A percentile compares a stretch with the other conserved stretches of the same genome.
Conservation (phyloP, 2,797 vertebrate species). For the Chrysocyon brachyurus region DNA sequence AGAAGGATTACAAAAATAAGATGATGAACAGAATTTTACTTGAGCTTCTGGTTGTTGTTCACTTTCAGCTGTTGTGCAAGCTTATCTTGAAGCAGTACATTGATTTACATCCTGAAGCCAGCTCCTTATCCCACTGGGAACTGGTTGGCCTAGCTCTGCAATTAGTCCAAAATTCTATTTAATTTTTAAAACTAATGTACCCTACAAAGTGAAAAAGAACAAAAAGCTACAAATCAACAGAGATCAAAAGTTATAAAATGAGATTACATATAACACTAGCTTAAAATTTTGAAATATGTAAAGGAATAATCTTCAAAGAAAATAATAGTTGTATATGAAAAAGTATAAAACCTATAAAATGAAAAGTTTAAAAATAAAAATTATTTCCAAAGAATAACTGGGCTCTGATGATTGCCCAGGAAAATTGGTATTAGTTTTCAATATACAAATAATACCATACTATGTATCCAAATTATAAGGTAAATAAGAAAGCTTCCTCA, state of each 20-base stretch:
- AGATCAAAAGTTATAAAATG: neutral
- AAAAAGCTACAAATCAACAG: neutral
- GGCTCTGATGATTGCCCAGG: neutral
- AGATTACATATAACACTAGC: neutral
- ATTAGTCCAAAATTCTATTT: neutral
- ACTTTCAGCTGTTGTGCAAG: neutral
- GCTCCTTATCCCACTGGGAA: neutral
- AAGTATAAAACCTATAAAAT: neutral
- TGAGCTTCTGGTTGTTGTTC: neutral
- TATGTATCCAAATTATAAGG: neutral
- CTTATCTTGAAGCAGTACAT: neutral
- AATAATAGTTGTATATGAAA: neutral
- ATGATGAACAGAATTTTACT: neutral
- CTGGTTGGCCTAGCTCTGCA: neutral
- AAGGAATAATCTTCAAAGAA: neutral
- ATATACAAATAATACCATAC: neutral
- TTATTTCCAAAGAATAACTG: neutral
- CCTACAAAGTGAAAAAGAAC: neutral
- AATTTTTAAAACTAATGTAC: neutral
- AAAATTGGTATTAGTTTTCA: neutral
- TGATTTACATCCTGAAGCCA: neutral
- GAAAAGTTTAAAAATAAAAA: slow-evolving; percentile 8
- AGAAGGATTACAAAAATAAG: neutral
- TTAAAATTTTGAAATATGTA: neutral
- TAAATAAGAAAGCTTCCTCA: neutral